These are phyloP conservation scores for Cololabis saira DNA, from an alignment of 2,113 vertebrate species.

Conservation along the genomic window DNA sequence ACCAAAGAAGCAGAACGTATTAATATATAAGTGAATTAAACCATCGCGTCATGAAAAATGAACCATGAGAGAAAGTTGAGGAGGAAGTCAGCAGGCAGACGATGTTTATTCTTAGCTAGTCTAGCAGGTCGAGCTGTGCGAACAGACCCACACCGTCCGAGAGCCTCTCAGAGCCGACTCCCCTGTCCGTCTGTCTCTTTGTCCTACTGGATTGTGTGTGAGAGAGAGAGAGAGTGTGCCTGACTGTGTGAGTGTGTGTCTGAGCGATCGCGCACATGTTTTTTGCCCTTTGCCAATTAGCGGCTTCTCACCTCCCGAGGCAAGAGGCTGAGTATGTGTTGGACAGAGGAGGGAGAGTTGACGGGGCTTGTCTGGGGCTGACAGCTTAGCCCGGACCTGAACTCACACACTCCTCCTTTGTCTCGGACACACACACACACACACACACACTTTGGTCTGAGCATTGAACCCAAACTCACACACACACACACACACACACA, in stretches of 20 bases:
- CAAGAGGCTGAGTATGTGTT: slow-evolving; percentile 58
- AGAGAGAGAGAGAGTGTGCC: neutral
- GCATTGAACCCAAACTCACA: neutral
- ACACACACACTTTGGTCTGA: neutral
- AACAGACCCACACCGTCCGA: slow-evolving; percentile 5
- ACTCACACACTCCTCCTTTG: slow-evolving; percentile 40
- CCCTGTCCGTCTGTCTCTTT: slow-evolving; percentile 44
- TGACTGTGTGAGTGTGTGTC: slow-evolving; percentile 15
- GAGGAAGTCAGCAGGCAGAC: slow-evolving; percentile 43
- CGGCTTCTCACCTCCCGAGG: slow-evolving; percentile 71
- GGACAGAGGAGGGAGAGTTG: slow-evolving; percentile 61
- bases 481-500: slow-evolving; percentile 1
- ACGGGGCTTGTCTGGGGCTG: slow-evolving; percentile 63
- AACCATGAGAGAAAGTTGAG: slow-evolving; percentile 34
- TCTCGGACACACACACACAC: slow-evolving; percentile 24
- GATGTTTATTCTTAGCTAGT: slow-evolving; percentile 49
- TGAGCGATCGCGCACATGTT: neutral
- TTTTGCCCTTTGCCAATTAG: slow-evolving; percentile 74
- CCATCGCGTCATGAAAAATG: neutral
- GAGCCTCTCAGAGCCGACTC: slow-evolving; percentile 41
- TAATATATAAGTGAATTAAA: slow-evolving; percentile 19
- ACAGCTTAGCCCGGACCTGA: slow-evolving; percentile 67
- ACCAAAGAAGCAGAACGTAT: slow-evolving; percentile 16
- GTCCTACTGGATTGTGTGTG: slow-evolving; percentile 18
- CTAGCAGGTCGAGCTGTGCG: slow-evolving; percentile 33